phyloP scores from a whole-genome alignment of 2,113 vertebrate species.

The Pangasianodon hypophthalmus region DNA sequence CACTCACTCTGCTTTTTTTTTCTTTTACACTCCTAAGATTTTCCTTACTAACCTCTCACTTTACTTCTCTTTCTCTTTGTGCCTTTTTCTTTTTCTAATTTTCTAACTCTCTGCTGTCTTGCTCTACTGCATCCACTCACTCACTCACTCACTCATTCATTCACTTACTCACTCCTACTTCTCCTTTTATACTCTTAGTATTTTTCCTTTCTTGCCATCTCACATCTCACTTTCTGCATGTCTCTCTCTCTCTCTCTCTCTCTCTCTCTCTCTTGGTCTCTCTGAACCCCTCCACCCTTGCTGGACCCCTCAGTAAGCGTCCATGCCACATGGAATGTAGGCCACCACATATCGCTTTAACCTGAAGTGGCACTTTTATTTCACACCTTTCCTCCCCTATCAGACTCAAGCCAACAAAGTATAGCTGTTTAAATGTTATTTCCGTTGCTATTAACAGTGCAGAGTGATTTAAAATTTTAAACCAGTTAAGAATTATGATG shows the following conservation, averaged over 20 bases:
- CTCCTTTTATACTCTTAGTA: not conserved
- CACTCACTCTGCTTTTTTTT: not conserved
- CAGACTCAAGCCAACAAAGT: constrained; percentile 30
- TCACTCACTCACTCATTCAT: not conserved
- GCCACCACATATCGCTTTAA: constrained; percentile 39
- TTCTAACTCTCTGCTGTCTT: not conserved
- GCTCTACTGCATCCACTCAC: not conserved
- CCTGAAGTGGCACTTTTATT: constrained; percentile 43
- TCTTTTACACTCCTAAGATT: not conserved
- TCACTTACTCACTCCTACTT: not conserved
- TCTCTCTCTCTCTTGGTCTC: not conserved
- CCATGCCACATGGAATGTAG: constrained; percentile 34
- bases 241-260: not conserved
- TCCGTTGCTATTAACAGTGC: not conserved
- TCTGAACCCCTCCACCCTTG: constrained; percentile 7
- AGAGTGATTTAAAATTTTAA: constrained; percentile 13
- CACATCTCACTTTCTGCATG: not conserved
- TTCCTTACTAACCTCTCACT: not conserved
- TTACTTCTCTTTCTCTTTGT: not conserved
- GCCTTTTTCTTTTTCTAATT: not conserved
- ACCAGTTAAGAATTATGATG: not conserved
- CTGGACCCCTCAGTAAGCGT: constrained; percentile 20
- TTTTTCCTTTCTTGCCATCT: not conserved
- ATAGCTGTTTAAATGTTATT: constrained; percentile 15
- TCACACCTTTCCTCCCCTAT: constrained; percentile 34